Evolutionary conservation across 2,797 vertebrate genomes (phyloP), one percentile per base, ranked within the genome.

Genomic region (Scolopax rusticola): DNA sequence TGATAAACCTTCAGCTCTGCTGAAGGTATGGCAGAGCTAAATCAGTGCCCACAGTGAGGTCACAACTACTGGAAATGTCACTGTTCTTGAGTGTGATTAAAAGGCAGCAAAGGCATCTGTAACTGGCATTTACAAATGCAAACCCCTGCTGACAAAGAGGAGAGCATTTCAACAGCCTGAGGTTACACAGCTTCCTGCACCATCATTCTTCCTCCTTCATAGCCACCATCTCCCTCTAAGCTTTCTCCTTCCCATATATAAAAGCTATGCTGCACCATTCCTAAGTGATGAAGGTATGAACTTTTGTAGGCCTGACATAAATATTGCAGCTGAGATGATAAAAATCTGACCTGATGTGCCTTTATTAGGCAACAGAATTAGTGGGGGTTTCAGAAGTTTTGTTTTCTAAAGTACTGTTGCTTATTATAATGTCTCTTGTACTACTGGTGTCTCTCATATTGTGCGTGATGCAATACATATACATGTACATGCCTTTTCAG

Each of bases 261-360:
- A 36, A 68, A 27, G 5, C 27, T 70, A 45, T 68, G 13, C 32
- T 61, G 28, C 32, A n/a, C 13, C 24, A 32, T 28, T 61, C 13
- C 15, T 25, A n/a, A 65, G 36, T 2, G 8, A 38, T 15, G 32
- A 17, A 67, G 12, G 3, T 45, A 32, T 3, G 11, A 84, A 68
- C 8, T n/a, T 47, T 6, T 3, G 8, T 11, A 59, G 40, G 4
- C 23, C 21, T 61, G 67, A 91, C 77, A 68, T 7, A 50, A 64
- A 32, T 20, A 2, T 40, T 13, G 11, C 1, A 0, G 2, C 18
- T 41, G 41, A 75, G 12, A 14, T 54, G 17, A 32, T 41, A 28
- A 63, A 78, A 75, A 14, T 4, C 32, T 78, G 60, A 9, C 21
- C 28, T 21, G 23, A 32, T 30, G 2, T 2, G 1, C 32, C 56